Percentiles rank a stretch among this genome's conserved stretches.
Evolutionary conservation across 2,113 vertebrate genomes (phyloP).

Genomic region (Prunella himalayana): DNA sequence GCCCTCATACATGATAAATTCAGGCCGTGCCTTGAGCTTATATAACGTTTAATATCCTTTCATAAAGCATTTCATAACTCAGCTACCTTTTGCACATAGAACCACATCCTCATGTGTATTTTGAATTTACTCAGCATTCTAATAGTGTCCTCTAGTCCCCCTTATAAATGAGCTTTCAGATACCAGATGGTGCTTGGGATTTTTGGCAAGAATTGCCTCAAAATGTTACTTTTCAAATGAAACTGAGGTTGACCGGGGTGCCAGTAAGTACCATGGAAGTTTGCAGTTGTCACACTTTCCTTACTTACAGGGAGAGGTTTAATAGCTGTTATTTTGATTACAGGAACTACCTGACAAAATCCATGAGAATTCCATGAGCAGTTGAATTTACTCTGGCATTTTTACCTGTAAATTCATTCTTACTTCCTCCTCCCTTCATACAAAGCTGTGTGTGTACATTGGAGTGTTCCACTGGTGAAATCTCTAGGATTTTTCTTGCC

Average conservation of each 20-base stretch:
- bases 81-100: neutral
- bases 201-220: neutral
- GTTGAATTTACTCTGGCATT: neutral
- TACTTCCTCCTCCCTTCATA: neutral
- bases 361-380: neutral
- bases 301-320: neutral
- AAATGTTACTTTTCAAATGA: neutral
- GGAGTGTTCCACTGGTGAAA: neutral
- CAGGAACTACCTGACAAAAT: neutral
- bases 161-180: neutral
- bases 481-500: neutral
- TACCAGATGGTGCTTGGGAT: neutral
- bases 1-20: neutral
- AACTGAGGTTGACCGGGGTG: rapidly evolving
- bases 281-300: neutral
- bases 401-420: neutral
- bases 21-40: neutral
- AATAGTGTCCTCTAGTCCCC: neutral
- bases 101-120: neutral
- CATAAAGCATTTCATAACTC: neutral
- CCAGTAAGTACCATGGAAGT: neutral
- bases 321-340: neutral
- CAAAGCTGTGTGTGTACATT: neutral
- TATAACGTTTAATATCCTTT: neutral
- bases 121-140: neutral